Percentiles rank a stretch among this genome's conserved stretches.
These are phyloP conservation scores for Cerastis leucographa DNA, from an alignment of 2,888 invertebrate genomes.

Conservation along the genomic window DNA sequence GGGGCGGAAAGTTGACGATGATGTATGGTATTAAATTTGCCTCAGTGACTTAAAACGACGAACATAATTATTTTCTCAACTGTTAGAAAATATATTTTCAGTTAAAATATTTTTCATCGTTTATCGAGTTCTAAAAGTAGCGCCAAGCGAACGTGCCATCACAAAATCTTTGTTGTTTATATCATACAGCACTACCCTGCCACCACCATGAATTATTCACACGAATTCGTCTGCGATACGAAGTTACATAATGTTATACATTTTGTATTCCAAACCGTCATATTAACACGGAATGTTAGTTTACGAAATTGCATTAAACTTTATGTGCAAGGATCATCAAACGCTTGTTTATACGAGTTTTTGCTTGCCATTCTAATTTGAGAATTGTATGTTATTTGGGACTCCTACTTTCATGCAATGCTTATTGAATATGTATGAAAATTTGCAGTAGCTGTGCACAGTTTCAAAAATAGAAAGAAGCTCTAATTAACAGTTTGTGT, in stretches of 20 bases:
- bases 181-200: conserved; percentile 68
- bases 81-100: conserved; percentile 17
- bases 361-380: conserved; percentile 47
- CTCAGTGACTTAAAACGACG: not conserved
- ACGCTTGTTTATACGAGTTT: conserved; percentile 49
- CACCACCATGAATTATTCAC: conserved; percentile 80
- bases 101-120: not conserved
- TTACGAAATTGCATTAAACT: conserved; percentile 63
- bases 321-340: conserved; percentile 63
- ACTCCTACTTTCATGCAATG: conserved; percentile 2
- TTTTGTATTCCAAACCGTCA: conserved; percentile 54
- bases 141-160: conserved; percentile 48
- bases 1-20: not conserved
- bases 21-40: not conserved
- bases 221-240: conserved; percentile 57
- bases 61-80: not conserved
- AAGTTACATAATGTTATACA: conserved; percentile 58
- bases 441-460: not conserved
- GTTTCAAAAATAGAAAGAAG: not conserved
- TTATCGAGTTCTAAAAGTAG: conserved; percentile 61
- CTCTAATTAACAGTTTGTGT: not conserved
- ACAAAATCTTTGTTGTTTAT: conserved; percentile 77
- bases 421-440: conserved; percentile 16
- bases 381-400: conserved; percentile 23
- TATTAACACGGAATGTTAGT: conserved; percentile 60